A percentile compares a stretch with the other conserved stretches of the same genome.
Evolutionary conservation across 92 coral and sea anemone species (phyloP).

Genomic region (Epizoanthus ramosus): DNA sequence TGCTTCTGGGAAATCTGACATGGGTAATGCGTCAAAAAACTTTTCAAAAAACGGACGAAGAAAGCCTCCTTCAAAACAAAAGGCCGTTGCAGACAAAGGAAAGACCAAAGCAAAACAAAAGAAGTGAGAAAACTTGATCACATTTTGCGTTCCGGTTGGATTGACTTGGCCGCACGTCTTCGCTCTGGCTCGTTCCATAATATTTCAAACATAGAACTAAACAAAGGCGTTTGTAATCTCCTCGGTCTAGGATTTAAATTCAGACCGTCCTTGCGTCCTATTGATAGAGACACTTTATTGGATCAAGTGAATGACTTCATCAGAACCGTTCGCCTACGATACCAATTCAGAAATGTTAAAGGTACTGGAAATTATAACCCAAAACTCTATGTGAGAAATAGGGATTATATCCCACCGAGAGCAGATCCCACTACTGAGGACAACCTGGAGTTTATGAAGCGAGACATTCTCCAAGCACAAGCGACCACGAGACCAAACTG

Average conservation of each 20-base stretch:
- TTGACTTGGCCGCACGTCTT: conserved; percentile 8
- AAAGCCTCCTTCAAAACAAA: neutral
- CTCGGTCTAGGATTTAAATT: conserved; percentile 21
- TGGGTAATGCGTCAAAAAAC: neutral
- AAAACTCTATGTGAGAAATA: conserved; percentile 8
- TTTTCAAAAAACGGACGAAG: too few species aligned
- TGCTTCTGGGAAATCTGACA: neutral
- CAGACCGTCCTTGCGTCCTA: conserved; percentile 12
- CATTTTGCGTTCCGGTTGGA: conserved; percentile 1
- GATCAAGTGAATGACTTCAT: too few species aligned
- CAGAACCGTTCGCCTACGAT: too few species aligned
- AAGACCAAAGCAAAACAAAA: conserved; percentile 16
- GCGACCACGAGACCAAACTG: neutral
- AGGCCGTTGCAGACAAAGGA: conserved; percentile 21
- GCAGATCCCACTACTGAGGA: conserved; percentile 22
- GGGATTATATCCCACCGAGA: conserved; percentile 1
- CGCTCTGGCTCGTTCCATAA: conserved; percentile 18
- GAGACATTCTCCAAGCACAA: conserved; percentile 11
- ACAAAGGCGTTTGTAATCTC: neutral
- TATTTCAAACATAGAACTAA: conserved; percentile 2
- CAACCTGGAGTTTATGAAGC: conserved; percentile 1
- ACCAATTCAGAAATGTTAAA: too few species aligned
- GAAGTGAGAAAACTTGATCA: conserved; percentile 12
- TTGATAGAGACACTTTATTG: too few species aligned
- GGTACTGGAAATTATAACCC: neutral